Base-by-base conservation (phyloP, 2,888 invertebrate species). In the Nudaria mundana region DNA sequence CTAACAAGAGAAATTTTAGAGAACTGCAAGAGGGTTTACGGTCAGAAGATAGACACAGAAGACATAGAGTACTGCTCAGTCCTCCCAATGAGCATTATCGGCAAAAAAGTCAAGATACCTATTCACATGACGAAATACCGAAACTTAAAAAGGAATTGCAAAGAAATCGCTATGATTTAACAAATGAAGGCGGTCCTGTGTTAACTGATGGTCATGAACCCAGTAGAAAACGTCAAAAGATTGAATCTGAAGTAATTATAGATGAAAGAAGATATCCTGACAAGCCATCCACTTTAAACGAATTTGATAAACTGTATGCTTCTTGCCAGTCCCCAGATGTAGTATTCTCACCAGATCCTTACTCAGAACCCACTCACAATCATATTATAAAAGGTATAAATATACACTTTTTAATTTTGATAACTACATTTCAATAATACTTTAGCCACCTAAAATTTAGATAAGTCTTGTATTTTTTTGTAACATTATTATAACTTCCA, bases 261-360 rank as follows among this genome's bases (percentile, higher is more conserved):
- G 37, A 30, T 11, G 66, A 66, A 7, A 55, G 39, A 5, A 63
- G 40, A 25, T 36, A 38, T 43, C 41, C 51, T 15, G 62, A 53
- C 15, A 58, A 46, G 8, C 20, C 20, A 14, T 8, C 18, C 5
- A 12, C 18, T 15, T 8, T 11, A 22, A 13, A 6, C 33, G 57
- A 66, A 33, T 37, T 54, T 20, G 61, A 71, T 4, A 33, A 26
- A 6, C 40, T 46, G 28, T 45, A 50, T 25, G 52, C 55, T 13
- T 73, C 78, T 34, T 83, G 83, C 37, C 80, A 79, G 52, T 85
- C 86, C 4, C 86, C 86, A 31, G 86, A 85, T 28, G 30, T 29
- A 2, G 33, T 10, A 20, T 30, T 38, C 16, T 22, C 32, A 12
- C 37, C 29, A 57, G 68, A 70, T 48, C 41, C 56, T 36, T 30